Percentiles rank a stretch among this genome's conserved stretches.
These are phyloP conservation scores for Pseudomyrmex flavicornis DNA, from an alignment of 1,140 invertebrate species.

Conservation along the genomic window DNA sequence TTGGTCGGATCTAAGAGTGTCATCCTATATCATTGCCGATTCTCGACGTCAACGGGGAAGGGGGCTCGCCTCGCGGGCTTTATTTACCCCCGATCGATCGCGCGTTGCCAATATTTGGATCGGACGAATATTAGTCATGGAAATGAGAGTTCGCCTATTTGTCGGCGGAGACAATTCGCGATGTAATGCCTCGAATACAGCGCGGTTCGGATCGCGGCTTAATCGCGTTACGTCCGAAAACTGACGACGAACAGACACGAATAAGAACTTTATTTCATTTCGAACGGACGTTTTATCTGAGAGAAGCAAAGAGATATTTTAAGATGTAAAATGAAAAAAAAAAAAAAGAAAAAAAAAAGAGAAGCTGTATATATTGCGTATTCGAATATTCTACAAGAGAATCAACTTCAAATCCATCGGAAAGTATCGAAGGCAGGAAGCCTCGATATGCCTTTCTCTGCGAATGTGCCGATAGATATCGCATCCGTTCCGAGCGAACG, in stretches of 20 bases:
- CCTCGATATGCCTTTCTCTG: constrained; percentile 14
- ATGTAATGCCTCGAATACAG: background rate
- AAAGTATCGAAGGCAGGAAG: background rate
- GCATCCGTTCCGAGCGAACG: constrained; percentile 34
- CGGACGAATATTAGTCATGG: constrained; percentile 36
- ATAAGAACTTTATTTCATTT: background rate
- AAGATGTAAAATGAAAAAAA: background rate
- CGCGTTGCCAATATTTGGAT: constrained; percentile 49
- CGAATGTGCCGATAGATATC: constrained; percentile 44
- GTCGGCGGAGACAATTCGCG: constrained; percentile 5
- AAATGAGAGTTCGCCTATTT: constrained; percentile 31
- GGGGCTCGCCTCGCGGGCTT: background rate
- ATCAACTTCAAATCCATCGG: background rate
- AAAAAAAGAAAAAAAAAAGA: background rate
- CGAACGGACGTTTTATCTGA: background rate
- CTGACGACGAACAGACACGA: background rate
- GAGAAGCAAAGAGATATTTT: background rate
- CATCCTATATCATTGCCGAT: constrained; percentile 52
- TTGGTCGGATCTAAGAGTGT: constrained; percentile 52
- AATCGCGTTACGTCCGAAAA: constrained; percentile 5
- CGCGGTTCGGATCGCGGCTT: background rate
- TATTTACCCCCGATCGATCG: constrained; percentile 32
- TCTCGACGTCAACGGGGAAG: background rate
- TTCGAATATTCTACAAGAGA: too few relatives aligned
- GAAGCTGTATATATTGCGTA: too few relatives aligned